phyloP scores from a whole-genome alignment of 1,140 invertebrate genomes.

The Coenobita brevimanus region DNA sequence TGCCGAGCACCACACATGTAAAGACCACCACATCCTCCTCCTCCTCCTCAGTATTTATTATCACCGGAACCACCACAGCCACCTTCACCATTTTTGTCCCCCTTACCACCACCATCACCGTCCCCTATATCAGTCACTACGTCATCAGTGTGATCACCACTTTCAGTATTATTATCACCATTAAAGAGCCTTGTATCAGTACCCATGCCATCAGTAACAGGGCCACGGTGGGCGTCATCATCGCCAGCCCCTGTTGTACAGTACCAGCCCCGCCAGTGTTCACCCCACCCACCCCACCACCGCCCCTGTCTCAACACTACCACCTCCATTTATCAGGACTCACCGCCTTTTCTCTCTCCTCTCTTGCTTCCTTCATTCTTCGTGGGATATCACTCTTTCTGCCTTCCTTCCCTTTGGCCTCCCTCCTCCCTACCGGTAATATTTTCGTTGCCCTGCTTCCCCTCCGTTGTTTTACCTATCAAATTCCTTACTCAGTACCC shows the following conservation, averaged over 20 bases:
- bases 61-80: background rate
- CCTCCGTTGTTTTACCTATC: background rate
- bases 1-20: background rate
- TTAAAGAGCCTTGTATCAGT: background rate
- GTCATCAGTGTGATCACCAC: background rate
- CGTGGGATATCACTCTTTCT: no score
- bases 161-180: background rate
- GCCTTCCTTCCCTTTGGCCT: no score
- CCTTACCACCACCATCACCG: background rate
- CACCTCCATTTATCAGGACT: no score
- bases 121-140: background rate
- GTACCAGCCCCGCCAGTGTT: no score
- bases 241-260: background rate
- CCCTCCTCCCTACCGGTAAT: background rate
- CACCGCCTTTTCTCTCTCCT: no score
- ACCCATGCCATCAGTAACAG: background rate
- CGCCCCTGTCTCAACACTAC: no score
- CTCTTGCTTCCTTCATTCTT: no score
- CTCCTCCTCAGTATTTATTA: background rate
- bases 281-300: no score
- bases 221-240: background rate
- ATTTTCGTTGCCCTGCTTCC: background rate
- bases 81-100: background rate
- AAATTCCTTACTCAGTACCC: background rate
- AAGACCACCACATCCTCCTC: background rate